phyloP scores from a whole-genome alignment of 2,797 vertebrate species.

The Malacoctenus gilli region DNA sequence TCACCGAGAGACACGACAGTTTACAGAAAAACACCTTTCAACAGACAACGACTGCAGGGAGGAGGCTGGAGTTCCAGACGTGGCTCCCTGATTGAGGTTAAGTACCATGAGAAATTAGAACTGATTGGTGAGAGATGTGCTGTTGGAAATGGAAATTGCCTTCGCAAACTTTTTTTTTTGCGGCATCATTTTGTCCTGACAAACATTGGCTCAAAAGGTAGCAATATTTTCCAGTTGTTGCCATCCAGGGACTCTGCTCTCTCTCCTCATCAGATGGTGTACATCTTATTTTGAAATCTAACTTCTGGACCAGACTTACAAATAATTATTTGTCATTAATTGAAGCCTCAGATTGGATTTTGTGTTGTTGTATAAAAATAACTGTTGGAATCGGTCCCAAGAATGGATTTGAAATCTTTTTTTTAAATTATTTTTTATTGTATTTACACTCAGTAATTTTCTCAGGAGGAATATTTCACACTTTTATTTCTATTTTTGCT shows the following conservation, averaged over 20 bases:
- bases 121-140: not conserved
- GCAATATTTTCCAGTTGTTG: conserved; percentile 1
- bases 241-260: conserved; percentile 2
- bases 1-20: conserved; percentile 49
- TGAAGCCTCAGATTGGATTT: too few relatives aligned
- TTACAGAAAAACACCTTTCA: conserved; percentile 56
- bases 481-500: too few relatives aligned
- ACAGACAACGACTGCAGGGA: conserved; percentile 2
- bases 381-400: too few relatives aligned
- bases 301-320: too few relatives aligned
- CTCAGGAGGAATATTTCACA: too few relatives aligned
- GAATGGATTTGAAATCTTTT: too few relatives aligned
- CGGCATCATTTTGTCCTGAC: conserved; percentile 3
- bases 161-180: not conserved
- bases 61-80: conserved; percentile 21
- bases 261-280: conserved; percentile 6
- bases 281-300: conserved; percentile 7
- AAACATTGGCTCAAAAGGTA: conserved; percentile 13
- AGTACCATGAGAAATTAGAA: conserved; percentile 1
- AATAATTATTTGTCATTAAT: too few relatives aligned
- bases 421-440: too few relatives aligned
- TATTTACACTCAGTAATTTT: too few relatives aligned
- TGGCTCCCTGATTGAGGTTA: conserved; percentile 8
- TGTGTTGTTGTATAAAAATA: too few relatives aligned
- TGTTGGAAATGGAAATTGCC: conserved; percentile 1